Conservation (phyloP, 2,888 invertebrate species). For the Bibio marci region DNA sequence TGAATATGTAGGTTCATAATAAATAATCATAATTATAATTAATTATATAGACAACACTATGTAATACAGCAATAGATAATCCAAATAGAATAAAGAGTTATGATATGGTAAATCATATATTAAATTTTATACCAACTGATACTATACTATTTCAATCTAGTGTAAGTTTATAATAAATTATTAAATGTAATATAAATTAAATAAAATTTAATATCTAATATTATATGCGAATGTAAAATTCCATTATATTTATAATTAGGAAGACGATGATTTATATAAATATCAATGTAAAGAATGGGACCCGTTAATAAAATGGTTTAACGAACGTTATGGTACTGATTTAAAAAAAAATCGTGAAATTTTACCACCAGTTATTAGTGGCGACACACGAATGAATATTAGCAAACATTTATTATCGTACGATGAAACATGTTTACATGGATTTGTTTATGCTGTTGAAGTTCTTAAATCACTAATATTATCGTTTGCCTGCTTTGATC, state of each 20-base stretch:
- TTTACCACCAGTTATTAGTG: constrained; percentile 45
- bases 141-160: constrained; percentile 61
- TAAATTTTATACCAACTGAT: constrained; percentile 68
- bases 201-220: neutral
- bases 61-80: constrained; percentile 85
- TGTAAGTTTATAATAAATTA: constrained; percentile 30
- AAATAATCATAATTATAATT: no score
- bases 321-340: constrained; percentile 55
- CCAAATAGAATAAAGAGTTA: constrained; percentile 62
- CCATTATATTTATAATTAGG: constrained; percentile 32
- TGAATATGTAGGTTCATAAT: no score
- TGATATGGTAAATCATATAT: constrained; percentile 58
- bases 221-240: neutral
- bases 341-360: constrained; percentile 55
- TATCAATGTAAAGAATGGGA: constrained; percentile 75
- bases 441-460: constrained; percentile 72
- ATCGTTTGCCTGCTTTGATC: constrained; percentile 67
- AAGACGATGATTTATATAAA: constrained; percentile 55
- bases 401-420: constrained; percentile 65
- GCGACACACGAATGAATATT: constrained; percentile 48
- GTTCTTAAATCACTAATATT: constrained; percentile 80
- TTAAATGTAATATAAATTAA: neutral
- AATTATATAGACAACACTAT: constrained; percentile 55
- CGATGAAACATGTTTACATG: constrained; percentile 64
- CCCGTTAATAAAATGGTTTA: constrained; percentile 80